Conservation (phyloP, 2,888 invertebrate genomes). For the Invenusta paracnida region DNA sequence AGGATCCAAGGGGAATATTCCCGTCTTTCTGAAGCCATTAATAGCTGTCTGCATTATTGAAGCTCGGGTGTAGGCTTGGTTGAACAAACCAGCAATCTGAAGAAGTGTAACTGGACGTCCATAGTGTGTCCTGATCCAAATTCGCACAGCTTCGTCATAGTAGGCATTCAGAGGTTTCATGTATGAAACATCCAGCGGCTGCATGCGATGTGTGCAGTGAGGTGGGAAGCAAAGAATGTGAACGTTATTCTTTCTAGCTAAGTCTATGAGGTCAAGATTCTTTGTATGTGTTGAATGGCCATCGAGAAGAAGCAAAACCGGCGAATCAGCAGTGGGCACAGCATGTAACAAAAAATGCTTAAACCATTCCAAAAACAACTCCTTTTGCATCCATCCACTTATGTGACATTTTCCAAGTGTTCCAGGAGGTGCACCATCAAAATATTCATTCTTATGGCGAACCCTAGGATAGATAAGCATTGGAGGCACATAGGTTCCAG, state of each 20-base stretch:
- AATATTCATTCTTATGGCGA: not conserved
- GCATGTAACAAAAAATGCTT: constrained; percentile 23
- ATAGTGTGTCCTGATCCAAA: not conserved
- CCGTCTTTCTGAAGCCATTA: constrained; percentile 18
- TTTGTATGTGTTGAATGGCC: constrained; percentile 10
- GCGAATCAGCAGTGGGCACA: constrained; percentile 5
- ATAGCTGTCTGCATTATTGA: constrained; percentile 12
- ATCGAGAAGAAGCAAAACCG: constrained; percentile 6
- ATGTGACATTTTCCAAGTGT: not conserved
- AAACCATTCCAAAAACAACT: not conserved
- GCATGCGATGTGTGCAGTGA: not conserved
- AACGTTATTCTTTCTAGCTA: not conserved
- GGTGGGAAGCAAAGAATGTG: constrained; percentile 26
- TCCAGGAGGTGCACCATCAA: not conserved
- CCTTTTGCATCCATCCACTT: not conserved
- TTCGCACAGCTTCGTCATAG: constrained; percentile 13
- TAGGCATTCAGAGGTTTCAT: constrained; percentile 19
- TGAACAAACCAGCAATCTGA: not conserved
- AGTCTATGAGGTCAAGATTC: not conserved
- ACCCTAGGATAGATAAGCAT: not conserved
- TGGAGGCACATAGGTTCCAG: not conserved
- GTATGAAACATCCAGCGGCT: constrained; percentile 19
- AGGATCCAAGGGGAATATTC: constrained; percentile 9
- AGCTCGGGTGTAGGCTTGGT: constrained; percentile 2
- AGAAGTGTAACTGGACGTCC: not conserved